Evolutionary conservation across 2,888 invertebrate genomes (phyloP), one percentile per base, ranked within the genome.

Genomic region (Heliothis peltigera): DNA sequence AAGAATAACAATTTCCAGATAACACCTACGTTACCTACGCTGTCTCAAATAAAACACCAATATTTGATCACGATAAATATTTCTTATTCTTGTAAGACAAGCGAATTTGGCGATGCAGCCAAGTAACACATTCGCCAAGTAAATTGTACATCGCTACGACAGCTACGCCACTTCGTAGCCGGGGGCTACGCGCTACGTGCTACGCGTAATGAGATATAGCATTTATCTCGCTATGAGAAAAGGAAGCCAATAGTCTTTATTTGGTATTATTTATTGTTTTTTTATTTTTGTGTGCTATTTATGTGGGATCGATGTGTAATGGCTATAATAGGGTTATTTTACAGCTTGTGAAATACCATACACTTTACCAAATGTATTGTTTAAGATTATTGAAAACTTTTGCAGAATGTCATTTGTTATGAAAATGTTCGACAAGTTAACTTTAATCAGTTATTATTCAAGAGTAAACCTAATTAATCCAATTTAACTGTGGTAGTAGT

Each of bases 111-210:
- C 59, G 53, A 35, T 77, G 61, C 62, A 58, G 64, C 66, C 59
- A 65, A 70, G 52, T 73, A 72, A 66, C 59, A 68, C 43, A 46
- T 55, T 64, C 19, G 64, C 43, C 12, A 53, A 51, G 65, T 59
- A 71, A 74, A 75, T 68, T 64, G 43, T 57, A 15, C 44, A 21
- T 25, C 17, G 22, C n/a, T 39, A 58, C 54, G 32, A 51, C 39
- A 17, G 55, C 43, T 63, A 63, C 66, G 77, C 48, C 43, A 49
- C 43, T 66, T 69, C 79, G 80, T 79, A 80, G 82, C 78, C 48
- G 53, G 47, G 42, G 48, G 77, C 79, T 80, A 67, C 66, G 21
- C 21, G 67, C 73, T 67, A 68, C 77, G 69, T 51, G 70, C 57
- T 52, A 47, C 35, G 46, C 60, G 61, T 51, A 66, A 64, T 51